Evolutionary conservation across 2,113 vertebrate species (phyloP).

Genomic region (Plotosus lineatus): DNA sequence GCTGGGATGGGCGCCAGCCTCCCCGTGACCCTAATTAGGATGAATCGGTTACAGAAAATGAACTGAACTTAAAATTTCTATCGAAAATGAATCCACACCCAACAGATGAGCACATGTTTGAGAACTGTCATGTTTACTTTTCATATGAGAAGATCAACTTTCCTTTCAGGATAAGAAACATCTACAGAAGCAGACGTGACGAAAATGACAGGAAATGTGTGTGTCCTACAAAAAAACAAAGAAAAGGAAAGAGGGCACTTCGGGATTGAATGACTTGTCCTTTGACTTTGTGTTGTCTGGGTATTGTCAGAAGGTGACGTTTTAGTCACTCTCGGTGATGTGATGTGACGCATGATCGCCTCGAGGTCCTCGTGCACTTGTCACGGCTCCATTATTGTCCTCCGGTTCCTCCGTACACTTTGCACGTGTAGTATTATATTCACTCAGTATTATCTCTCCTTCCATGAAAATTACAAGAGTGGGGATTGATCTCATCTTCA

Average conservation of each 20-base stretch:
- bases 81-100: too few relatives aligned
- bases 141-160: too few relatives aligned
- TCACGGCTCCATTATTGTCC: slow-evolving; percentile 24
- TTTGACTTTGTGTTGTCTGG: slow-evolving; percentile 19
- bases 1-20: too few relatives aligned
- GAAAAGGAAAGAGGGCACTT: background rate
- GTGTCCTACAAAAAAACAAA: background rate
- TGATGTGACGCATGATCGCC: slow-evolving; percentile 39
- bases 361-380: slow-evolving; percentile 43
- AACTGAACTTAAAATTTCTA: too few relatives aligned
- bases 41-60: too few relatives aligned
- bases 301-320: slow-evolving; percentile 47
- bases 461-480: background rate
- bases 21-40: too few relatives aligned
- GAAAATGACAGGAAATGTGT: background rate
- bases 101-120: too few relatives aligned
- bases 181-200: too few relatives aligned
- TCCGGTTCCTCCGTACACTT: slow-evolving; percentile 6
- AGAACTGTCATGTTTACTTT: too few relatives aligned
- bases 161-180: too few relatives aligned
- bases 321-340: slow-evolving; percentile 37
- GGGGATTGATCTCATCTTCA: background rate
- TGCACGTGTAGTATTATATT: too few relatives aligned
- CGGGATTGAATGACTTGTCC: background rate
- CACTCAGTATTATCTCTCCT: background rate